Evolutionary conservation across 2,797 vertebrate species (phyloP), one percentile per base, ranked within the genome.

Genomic region (Pyrocephalus nanus): DNA sequence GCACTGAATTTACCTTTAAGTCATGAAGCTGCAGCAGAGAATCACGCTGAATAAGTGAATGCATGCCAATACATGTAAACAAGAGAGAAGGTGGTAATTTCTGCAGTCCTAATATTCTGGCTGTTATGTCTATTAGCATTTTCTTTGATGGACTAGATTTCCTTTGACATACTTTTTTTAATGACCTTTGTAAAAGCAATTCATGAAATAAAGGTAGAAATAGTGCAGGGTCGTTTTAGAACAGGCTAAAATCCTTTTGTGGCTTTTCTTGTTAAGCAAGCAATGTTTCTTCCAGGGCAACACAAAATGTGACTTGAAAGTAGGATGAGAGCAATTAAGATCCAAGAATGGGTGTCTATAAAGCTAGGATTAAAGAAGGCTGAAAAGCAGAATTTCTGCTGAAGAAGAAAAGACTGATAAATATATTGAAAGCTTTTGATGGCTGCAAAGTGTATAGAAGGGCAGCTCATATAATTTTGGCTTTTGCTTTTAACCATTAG

Each of bases 101-200:
- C 45, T 88, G 38, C 60, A 60, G 25, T 93, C 42, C 48, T 92
- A 58, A 76, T 93, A 67, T 69, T 86, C 48, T 86, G 65, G 38
- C 45, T 84, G 0, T 67, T 67, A 22, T 76, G 50, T 45, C 69
- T 88, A 5, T 79, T 95, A 78, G 80, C 29, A 36, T 88, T 92
- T 92, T 36, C 58, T 96, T 95, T 96, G 86, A 90, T 72, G 75
- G 85, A 83, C 43, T 71, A 45, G 61, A 53, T 92, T 94, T 95
- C 43, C 30, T 94, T 75, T 91, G 58, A 81, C 29, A 25, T 83
- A 32, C 42, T 29, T 60, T 51, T 84, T 78, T 72, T 5, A 53
- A 89, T 74, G 42, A 42, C 32, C 38, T 97, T 87, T 91, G 36
- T 42, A 54, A 91, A 81, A 57, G 55, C 48, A 74, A 27, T 58